Percentiles rank a stretch among this genome's conserved stretches.
phyloP scores from a whole-genome alignment of 2,113 vertebrate genomes.

The Rattus norvegicus region DNA sequence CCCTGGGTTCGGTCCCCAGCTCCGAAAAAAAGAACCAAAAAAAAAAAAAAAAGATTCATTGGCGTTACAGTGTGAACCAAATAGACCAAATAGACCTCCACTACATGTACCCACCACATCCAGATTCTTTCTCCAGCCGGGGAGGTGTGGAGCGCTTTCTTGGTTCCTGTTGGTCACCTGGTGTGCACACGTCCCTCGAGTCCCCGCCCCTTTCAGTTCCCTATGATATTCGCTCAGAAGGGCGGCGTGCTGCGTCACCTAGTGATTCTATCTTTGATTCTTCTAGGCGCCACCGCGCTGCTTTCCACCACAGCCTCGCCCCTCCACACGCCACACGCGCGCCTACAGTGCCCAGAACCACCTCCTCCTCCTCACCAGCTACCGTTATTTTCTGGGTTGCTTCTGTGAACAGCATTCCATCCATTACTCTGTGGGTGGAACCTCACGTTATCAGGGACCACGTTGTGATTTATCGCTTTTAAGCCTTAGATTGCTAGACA shows the following conservation, averaged over 20 bases:
- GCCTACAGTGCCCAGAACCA: rapidly evolving
- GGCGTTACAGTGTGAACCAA: not conserved
- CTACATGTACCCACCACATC: not conserved
- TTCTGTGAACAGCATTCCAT: not conserved
- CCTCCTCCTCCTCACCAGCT: not conserved
- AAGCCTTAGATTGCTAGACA: rapidly evolving
- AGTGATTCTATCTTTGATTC: not conserved
- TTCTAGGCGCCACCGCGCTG: not conserved
- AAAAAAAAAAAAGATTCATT: too few species aligned
- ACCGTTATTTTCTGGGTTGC: not conserved
- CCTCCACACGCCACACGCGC: rapidly evolving
- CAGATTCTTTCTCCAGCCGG: not conserved
- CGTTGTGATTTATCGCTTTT: not conserved
- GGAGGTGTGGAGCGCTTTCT: not conserved
- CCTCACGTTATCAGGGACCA: not conserved
- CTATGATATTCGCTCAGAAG: not conserved
- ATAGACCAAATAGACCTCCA: not conserved
- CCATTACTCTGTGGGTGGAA: rapidly evolving
- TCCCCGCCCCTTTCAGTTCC: not conserved
- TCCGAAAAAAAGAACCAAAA: too few species aligned
- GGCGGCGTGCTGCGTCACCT: too few species aligned
- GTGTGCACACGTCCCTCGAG: not conserved
- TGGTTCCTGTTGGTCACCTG: not conserved
- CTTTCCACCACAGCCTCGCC: not conserved
- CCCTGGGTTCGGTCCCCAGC: too few species aligned